phyloP scores from a whole-genome alignment of 2,888 invertebrate genomes.

The Escarpia spicata region DNA sequence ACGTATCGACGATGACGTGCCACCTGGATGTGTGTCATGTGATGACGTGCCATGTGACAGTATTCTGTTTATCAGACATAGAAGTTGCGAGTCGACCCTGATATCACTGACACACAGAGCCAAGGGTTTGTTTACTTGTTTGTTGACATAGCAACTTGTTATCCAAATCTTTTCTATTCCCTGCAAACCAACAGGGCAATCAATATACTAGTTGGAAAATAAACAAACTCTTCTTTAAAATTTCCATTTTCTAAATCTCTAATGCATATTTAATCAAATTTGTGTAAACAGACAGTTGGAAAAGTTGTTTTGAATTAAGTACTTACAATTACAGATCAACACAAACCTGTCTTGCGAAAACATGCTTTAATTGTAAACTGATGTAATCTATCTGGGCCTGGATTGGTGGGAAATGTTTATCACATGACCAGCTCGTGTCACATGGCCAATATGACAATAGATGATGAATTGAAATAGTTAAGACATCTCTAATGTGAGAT shows the following conservation, averaged over 20 bases:
- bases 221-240: too few relatives aligned
- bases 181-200: conserved; percentile 44
- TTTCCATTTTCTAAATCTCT: too few relatives aligned
- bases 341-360: background rate
- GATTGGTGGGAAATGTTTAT: too few relatives aligned
- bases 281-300: too few relatives aligned
- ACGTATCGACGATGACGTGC: background rate
- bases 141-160: conserved; percentile 61
- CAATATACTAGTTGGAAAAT: background rate
- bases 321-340: conserved; percentile 13
- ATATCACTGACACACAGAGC: background rate
- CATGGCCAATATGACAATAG: too few relatives aligned
- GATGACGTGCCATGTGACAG: background rate
- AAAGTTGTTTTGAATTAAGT: background rate
- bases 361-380: background rate
- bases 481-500: too few relatives aligned
- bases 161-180: conserved; percentile 61
- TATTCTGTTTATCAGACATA: conserved; percentile 8
- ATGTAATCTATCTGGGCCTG: too few relatives aligned
- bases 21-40: background rate
- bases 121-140: conserved; percentile 55
- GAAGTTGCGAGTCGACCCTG: background rate
- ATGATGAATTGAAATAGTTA: too few relatives aligned
- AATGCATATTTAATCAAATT: too few relatives aligned
- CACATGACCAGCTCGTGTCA: too few relatives aligned